Percentiles rank a stretch among this genome's conserved stretches.
phyloP scores from a whole-genome alignment of 1,140 invertebrate species.

The Nasonia vitripennis region DNA sequence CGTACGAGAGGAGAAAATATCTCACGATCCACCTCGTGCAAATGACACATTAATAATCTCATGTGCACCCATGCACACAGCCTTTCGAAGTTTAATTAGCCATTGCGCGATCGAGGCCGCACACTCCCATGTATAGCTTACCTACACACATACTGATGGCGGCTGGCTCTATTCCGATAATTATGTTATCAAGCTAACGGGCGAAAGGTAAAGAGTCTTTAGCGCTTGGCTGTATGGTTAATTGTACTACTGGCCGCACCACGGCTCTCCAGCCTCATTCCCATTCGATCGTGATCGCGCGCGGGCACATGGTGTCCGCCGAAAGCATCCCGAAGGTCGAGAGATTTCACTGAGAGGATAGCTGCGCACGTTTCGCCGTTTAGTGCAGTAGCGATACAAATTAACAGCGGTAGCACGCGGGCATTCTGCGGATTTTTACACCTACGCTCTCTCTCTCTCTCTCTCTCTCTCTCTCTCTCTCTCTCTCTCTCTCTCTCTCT shows the following conservation, averaged over 20 bases:
- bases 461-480: too few relatives aligned
- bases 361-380: background rate
- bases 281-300: slow-evolving; percentile 20
- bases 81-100: slow-evolving; percentile 5
- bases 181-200: slow-evolving; percentile 28
- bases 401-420: background rate
- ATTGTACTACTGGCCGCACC: background rate
- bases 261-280: slow-evolving; percentile 3
- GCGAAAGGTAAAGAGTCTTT: slow-evolving; percentile 10
- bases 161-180: background rate
- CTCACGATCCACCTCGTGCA: background rate
- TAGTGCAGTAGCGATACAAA: background rate
- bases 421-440: background rate
- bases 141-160: background rate
- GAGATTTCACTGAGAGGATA: background rate
- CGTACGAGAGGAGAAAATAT: background rate
- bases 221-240: background rate
- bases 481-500: too few relatives aligned
- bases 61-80: background rate
- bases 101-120: background rate
- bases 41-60: slow-evolving; percentile 9
- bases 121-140: background rate
- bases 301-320: background rate
- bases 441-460: background rate
- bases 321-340: slow-evolving; percentile 5